These are phyloP conservation scores for Drosophila kanekoi DNA, from an alignment of 2,888 invertebrate species.

Conservation along the genomic window DNA sequence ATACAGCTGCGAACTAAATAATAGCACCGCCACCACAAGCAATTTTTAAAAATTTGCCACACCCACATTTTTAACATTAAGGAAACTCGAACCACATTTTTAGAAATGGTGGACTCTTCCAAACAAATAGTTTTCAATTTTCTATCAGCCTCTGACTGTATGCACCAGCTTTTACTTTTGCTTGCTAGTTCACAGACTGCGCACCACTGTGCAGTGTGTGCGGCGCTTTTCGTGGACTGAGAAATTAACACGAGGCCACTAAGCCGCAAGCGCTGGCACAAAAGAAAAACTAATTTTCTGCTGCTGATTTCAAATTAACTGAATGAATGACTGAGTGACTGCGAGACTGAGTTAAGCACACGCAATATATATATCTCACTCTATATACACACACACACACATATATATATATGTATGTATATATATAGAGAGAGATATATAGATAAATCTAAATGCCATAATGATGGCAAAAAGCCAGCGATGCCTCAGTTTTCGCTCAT, in stretches of 20 bases:
- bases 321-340: slow-evolving; percentile 74
- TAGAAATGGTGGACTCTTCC: too few relatives aligned
- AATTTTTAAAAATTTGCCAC: too few relatives aligned
- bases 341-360: slow-evolving; percentile 44
- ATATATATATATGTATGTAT: neutral
- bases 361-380: slow-evolving; percentile 7
- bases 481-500: slow-evolving; percentile 22
- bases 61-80: too few relatives aligned
- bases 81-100: too few relatives aligned
- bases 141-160: too few relatives aligned
- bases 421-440: neutral
- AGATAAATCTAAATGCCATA: slow-evolving; percentile 27
- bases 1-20: too few relatives aligned
- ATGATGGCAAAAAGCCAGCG: slow-evolving; percentile 38
- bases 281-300: slow-evolving; percentile 82
- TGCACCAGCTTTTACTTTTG: too few relatives aligned
- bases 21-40: too few relatives aligned
- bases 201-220: slow-evolving; percentile 38
- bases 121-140: too few relatives aligned
- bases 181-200: neutral
- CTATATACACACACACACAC: neutral
- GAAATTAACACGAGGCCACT: slow-evolving; percentile 49
- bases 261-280: slow-evolving; percentile 55
- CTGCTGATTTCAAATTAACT: slow-evolving; percentile 82
- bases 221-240: slow-evolving; percentile 15